Conservation (phyloP, 2,113 vertebrate genomes). For the Erinaceus europaeus region DNA sequence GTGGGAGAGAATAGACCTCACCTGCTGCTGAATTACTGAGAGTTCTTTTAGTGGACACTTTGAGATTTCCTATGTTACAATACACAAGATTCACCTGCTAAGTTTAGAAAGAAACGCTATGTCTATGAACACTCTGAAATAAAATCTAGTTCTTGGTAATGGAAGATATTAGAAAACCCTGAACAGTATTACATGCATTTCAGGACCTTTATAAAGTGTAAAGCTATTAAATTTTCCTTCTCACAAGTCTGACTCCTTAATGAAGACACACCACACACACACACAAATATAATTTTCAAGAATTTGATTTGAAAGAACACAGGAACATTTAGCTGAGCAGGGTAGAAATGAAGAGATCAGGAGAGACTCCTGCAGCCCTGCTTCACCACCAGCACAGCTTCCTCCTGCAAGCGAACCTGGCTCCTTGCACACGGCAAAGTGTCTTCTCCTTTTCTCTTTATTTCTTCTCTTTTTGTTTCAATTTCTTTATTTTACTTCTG, state of each 20-base stretch:
- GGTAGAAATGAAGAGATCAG: no score
- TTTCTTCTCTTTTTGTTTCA: no score
- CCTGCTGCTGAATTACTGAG: not conserved
- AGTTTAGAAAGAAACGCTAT: not conserved
- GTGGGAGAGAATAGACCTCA: not conserved
- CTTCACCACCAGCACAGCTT: no score
- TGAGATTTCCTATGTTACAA: not conserved
- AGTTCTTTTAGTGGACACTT: not conserved
- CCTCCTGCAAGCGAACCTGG: no score
- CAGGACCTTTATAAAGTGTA: not conserved
- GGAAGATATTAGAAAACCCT: not conserved
- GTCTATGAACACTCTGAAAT: not conserved
- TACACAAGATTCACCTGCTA: not conserved
- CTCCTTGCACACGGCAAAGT: no score
- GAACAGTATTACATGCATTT: not conserved
- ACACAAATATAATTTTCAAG: no score
- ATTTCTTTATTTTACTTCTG: no score
- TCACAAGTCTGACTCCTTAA: not conserved
- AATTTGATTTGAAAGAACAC: no score
- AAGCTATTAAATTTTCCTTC: not conserved
- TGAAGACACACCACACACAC: not conserved
- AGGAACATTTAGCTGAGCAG: no score
- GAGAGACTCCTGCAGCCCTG: no score
- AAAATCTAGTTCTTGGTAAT: not conserved
- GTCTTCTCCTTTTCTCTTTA: no score